Evolutionary conservation across 2,113 vertebrate genomes (phyloP).

Genomic region (Anthoscopus minutus): DNA sequence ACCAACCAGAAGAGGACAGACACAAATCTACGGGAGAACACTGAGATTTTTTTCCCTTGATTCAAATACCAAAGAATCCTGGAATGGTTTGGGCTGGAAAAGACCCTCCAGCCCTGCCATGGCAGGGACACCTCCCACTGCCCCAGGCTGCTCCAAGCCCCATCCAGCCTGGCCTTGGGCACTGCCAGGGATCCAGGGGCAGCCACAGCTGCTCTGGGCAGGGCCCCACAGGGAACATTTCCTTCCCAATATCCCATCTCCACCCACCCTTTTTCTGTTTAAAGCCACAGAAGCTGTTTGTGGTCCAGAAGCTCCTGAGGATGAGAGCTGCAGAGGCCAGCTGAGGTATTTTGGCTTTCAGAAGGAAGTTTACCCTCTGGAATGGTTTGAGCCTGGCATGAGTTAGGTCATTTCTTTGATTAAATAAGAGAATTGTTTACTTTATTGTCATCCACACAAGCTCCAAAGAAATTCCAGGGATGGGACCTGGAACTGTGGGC

Average conservation of each 20-base stretch:
- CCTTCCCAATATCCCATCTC: neutral
- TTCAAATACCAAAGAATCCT: neutral
- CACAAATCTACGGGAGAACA: fast-evolving
- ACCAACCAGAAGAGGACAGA: neutral
- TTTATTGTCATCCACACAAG: neutral
- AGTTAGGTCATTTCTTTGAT: neutral
- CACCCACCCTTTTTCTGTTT: neutral
- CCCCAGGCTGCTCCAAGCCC: neutral
- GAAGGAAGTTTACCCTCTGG: neutral
- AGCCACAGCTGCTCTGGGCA: neutral
- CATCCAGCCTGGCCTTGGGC: neutral
- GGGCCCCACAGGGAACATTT: neutral
- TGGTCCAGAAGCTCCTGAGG: neutral
- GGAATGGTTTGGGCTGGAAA: neutral
- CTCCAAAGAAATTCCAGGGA: neutral
- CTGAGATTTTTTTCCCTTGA: fast-evolving
- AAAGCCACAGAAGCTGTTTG: neutral
- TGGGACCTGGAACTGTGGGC: neutral
- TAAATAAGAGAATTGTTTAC: neutral
- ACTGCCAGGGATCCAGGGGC: neutral
- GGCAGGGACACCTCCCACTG: no score
- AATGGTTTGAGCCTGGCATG: neutral
- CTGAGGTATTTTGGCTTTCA: neutral
- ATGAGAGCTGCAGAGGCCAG: neutral
- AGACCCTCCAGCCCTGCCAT: no score